A percentile compares a stretch with the other conserved stretches of the same genome.
These are phyloP conservation scores for Cyrtonyx montezumae DNA, from an alignment of 2,113 vertebrate species.

Conservation along the genomic window DNA sequence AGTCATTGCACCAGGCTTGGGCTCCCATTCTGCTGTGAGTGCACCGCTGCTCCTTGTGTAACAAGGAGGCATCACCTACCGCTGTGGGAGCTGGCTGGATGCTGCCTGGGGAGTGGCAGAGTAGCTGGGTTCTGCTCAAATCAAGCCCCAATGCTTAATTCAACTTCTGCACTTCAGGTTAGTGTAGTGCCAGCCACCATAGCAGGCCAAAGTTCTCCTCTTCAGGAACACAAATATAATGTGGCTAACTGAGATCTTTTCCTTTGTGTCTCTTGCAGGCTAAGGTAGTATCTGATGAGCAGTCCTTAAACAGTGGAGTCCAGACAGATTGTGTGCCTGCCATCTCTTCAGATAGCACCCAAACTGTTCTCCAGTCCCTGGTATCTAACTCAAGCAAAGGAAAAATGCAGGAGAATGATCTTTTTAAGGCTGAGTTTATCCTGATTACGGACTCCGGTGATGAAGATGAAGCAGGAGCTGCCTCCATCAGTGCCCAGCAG, in stretches of 20 bases:
- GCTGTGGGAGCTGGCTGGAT: background rate
- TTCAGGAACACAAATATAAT: background rate
- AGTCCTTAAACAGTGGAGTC: conserved; percentile 30
- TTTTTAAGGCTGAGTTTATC: conserved; percentile 89
- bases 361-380: background rate
- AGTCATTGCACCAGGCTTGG: fast-evolving
- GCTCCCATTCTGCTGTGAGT: fast-evolving
- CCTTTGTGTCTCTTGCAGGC: conserved; percentile 60
- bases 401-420: conserved; percentile 81
- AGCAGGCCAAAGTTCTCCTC: background rate
- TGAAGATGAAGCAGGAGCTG: conserved; percentile 67
- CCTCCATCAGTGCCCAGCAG: background rate
- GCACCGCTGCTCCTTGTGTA: background rate
- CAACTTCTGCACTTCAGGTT: background rate
- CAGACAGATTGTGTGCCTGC: background rate
- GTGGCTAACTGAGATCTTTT: background rate
- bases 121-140: background rate
- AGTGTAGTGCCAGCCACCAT: background rate
- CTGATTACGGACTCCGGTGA: conserved; percentile 83
- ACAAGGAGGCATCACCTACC: background rate
- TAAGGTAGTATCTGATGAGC: background rate
- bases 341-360: background rate
- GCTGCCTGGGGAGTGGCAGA: background rate
- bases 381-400: background rate
- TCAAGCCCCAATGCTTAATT: background rate